Percentiles rank a stretch among this genome's conserved stretches.
phyloP scores from a whole-genome alignment of 2,113 vertebrate species.

The Xenopus tropicalis region DNA sequence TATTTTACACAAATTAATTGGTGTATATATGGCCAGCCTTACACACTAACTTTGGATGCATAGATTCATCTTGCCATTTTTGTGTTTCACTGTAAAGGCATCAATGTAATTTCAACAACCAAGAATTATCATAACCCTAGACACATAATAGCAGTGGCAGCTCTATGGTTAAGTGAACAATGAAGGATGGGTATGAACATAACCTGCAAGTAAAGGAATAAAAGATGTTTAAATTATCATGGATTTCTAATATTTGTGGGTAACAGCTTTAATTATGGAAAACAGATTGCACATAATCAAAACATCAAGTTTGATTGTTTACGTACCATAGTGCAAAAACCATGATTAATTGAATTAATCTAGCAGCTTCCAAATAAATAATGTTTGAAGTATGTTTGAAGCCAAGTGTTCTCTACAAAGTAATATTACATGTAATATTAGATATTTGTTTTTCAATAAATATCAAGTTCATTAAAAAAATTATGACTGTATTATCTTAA shows the following conservation, averaged over 20 bases:
- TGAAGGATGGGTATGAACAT: too few species aligned
- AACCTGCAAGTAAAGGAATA: slow-evolving; percentile 8
- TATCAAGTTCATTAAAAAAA: slow-evolving; percentile 9
- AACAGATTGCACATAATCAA: slow-evolving; percentile 41
- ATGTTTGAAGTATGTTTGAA: slow-evolving; percentile 19
- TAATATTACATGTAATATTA: not conserved
- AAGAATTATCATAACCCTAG: too few species aligned
- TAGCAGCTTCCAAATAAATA: slow-evolving; percentile 26
- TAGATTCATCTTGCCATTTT: too few species aligned
- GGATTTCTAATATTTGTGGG: slow-evolving; percentile 14
- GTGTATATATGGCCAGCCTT: too few species aligned
- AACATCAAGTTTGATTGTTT: slow-evolving; percentile 40
- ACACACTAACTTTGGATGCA: too few species aligned
- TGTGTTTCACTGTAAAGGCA: too few species aligned
- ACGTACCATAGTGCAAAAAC: slow-evolving; percentile 31
- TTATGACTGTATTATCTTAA: slow-evolving; percentile 9
- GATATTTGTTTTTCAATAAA: slow-evolving; percentile 9
- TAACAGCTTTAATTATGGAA: slow-evolving; percentile 35
- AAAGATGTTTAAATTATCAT: not conserved
- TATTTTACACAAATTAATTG: too few species aligned
- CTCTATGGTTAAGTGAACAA: too few species aligned
- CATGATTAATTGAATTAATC: slow-evolving; percentile 43
- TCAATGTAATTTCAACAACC: too few species aligned
- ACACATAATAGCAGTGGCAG: too few species aligned
- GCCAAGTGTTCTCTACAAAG: slow-evolving; percentile 22